A percentile compares a stretch with the other conserved stretches of the same genome.
These are phyloP conservation scores for Podarcis siculus DNA, from an alignment of 2,797 vertebrate genomes.

Conservation along the genomic window DNA sequence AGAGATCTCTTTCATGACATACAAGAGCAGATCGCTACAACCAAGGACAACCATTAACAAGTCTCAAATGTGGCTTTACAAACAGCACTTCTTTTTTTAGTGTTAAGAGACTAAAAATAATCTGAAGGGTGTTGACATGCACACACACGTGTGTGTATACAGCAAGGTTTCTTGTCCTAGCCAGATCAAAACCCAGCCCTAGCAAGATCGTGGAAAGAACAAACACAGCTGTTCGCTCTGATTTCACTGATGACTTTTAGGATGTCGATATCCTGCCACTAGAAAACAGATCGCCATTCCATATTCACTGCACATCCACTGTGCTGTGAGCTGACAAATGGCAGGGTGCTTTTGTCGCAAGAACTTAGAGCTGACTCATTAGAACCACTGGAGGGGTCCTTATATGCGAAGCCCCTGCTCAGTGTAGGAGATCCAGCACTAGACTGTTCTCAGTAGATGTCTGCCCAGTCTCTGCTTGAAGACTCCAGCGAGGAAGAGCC, in stretches of 20 bases:
- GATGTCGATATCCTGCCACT: background rate
- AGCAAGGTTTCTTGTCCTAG: background rate
- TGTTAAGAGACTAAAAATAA: conserved; percentile 4
- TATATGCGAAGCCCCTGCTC: background rate
- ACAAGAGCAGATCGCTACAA: background rate
- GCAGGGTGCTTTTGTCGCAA: background rate
- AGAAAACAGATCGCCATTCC: background rate
- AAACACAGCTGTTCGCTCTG: background rate
- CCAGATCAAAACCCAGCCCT: background rate
- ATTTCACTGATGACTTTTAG: background rate
- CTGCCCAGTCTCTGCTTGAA: too few relatives aligned
- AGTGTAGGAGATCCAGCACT: background rate
- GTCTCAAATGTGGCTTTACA: background rate
- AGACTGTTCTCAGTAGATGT: background rate
- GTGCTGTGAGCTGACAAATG: background rate
- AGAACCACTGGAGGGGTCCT: background rate
- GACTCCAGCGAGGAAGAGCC: background rate
- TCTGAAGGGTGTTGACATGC: background rate
- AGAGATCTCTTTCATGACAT: background rate
- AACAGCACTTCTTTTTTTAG: background rate
- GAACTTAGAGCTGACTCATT: background rate
- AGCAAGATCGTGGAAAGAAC: background rate
- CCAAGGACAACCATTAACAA: background rate
- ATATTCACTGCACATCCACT: background rate
- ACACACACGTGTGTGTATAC: background rate